Evolutionary conservation across 2,888 invertebrate species (phyloP).

Genomic region (Rotaria socialis): DNA sequence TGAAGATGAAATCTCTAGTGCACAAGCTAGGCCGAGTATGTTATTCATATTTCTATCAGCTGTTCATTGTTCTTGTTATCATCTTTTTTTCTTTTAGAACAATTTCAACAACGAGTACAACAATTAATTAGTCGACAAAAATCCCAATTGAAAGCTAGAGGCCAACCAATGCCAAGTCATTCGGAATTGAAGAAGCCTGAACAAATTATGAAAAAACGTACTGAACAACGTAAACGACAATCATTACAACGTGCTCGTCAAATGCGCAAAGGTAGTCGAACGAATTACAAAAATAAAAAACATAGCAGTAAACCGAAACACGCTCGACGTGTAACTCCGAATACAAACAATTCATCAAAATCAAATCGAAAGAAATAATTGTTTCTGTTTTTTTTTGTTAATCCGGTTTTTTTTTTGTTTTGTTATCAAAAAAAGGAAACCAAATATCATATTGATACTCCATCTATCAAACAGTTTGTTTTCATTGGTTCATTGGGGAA

Average conservation of each 20-base stretch:
- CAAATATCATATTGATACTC: not conserved
- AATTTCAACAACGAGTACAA: constrained; percentile 32
- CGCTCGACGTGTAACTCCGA: not conserved
- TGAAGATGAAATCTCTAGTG: not conserved
- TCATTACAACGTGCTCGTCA: constrained; percentile 10
- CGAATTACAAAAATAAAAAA: not conserved
- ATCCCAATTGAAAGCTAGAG: not conserved
- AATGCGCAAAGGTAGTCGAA: constrained; percentile 5
- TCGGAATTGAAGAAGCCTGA: constrained; percentile 24
- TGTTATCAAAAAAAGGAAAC: not conserved
- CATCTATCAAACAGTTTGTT: not conserved
- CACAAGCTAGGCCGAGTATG: constrained; percentile 23
- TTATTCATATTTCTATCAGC: not conserved
- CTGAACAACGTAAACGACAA: not conserved
- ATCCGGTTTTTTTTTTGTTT: not conserved
- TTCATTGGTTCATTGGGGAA: not conserved
- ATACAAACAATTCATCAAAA: constrained; percentile 8
- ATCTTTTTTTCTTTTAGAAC: not conserved
- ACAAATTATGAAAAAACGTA: constrained; percentile 6
- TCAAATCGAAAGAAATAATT: not conserved
- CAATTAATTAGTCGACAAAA: constrained; percentile 33
- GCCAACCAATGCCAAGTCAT: not conserved
- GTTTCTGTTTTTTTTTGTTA: not conserved
- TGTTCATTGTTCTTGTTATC: not conserved
- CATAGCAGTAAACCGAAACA: not conserved